Base-by-base conservation (phyloP, 2,888 invertebrate species). In the Panopea generosa region DNA sequence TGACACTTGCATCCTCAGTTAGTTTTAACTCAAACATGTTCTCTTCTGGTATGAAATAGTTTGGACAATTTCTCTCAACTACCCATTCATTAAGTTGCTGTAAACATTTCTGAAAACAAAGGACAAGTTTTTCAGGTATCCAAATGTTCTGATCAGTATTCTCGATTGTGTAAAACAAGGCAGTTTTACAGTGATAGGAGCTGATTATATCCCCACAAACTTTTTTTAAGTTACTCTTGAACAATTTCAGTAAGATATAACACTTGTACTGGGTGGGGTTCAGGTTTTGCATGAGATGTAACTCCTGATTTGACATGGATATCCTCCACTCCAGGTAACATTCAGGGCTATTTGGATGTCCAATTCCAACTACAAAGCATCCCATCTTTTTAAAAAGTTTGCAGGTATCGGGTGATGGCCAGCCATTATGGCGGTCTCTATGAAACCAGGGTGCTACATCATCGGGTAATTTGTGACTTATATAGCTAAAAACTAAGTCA, bases 241-340 rank as follows among this genome's bases (percentile, higher is more conserved):
- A 56, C 26, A 67, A 55, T 43, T 73, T 73, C 16, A 73, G 29
- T 27, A 73, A 33, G 16, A 73, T 38, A 56, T 67, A 73, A 29
- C 73, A 73, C n/a, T 60, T 66, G 29, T 29, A 29, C 33, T 73
- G 73, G 11, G 33, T 33, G 4, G 24, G n/a, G 29, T 66, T 67
- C 3, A 73, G 56, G 27, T 43, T 49, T 33, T 60, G 61, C 67
- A 67, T 67, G 2, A 73, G 38, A 3, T 50, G 22, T 57, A 66
- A 18, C 29, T 73, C 73, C 14, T 53, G 60, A 16, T 38, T 43
- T 4, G 66, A 61, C 20, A 62, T 43, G 2, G 73, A 73, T 2
- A 73, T 40, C 49, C 73, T 53, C 67, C 73, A 73, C 50, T 73
- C 73, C 22, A 49, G 26, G 11, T 6, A 2, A 9, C 45, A 29